Evolutionary conservation across 2,888 invertebrate genomes (phyloP).

Genomic region (Aphrophora alni): DNA sequence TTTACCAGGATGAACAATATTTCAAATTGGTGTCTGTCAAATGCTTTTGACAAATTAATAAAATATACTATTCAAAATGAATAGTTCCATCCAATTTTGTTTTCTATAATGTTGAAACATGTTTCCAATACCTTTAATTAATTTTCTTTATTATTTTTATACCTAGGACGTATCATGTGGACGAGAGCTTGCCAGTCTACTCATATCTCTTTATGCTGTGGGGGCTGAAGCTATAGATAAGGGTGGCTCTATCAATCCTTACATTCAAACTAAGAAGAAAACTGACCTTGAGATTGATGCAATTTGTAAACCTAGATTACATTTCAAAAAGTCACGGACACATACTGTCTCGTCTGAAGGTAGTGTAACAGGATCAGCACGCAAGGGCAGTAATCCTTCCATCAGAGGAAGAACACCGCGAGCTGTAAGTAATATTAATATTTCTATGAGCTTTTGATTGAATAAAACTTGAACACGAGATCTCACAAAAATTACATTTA

Average conservation of each 20-base stretch:
- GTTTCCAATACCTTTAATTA: neutral
- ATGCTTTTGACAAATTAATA: too few relatives aligned
- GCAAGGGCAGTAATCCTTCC: slow-evolving; percentile 42
- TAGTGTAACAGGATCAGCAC: slow-evolving; percentile 23
- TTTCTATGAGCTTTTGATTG: neutral
- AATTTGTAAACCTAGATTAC: neutral
- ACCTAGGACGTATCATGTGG: slow-evolving; percentile 65
- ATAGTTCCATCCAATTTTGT: too few relatives aligned
- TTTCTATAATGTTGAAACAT: too few relatives aligned
- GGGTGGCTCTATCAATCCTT: slow-evolving; percentile 14
- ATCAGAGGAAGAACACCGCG: neutral
- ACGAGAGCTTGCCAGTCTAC: slow-evolving; percentile 65
- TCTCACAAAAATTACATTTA: too few relatives aligned
- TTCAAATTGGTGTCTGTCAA: too few relatives aligned
- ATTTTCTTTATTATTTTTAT: too few relatives aligned
- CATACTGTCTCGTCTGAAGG: neutral
- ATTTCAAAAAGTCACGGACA: neutral
- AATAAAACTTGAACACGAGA: too few relatives aligned
- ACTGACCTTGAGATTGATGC: neutral
- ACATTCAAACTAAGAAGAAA: slow-evolving; percentile 9
- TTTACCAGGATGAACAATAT: too few relatives aligned
- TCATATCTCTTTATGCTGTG: slow-evolving; percentile 64
- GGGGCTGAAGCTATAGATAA: slow-evolving; percentile 42
- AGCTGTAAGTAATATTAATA: neutral
- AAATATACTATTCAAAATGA: too few relatives aligned